Evolutionary conservation across 2,888 invertebrate species (phyloP).

Genomic region (Microplitis deprimator): DNA sequence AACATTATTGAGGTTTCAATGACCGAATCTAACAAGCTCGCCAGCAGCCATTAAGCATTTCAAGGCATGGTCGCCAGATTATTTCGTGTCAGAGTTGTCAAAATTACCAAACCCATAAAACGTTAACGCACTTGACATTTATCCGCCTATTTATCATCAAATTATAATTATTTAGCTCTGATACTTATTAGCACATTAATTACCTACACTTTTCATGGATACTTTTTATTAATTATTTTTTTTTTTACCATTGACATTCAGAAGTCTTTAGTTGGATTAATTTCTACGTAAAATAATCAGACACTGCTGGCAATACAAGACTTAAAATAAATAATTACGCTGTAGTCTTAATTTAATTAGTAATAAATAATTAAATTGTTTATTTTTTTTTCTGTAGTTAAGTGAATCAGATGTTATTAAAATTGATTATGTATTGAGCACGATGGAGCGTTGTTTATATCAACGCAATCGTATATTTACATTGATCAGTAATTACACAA

Average conservation of each 20-base stretch:
- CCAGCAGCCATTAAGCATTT: constrained; percentile 64
- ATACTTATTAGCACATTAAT: background rate
- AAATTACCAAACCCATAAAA: constrained; percentile 4
- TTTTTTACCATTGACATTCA: background rate
- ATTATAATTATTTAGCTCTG: background rate
- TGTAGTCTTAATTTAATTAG: background rate
- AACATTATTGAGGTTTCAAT: constrained; percentile 21
- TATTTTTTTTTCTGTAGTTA: background rate
- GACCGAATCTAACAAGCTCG: constrained; percentile 51
- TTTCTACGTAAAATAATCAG: background rate
- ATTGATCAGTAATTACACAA: background rate
- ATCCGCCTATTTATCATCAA: background rate
- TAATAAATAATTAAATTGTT: background rate
- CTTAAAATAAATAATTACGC: background rate
- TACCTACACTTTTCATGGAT: background rate
- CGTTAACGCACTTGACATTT: background rate
- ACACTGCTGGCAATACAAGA: background rate
- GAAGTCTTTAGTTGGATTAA: background rate
- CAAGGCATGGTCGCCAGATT: constrained; percentile 60
- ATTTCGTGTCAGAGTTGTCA: constrained; percentile 49
- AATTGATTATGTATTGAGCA: constrained; percentile 23
- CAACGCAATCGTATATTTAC: constrained; percentile 24
- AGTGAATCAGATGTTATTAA: constrained; percentile 3
- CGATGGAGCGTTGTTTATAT: constrained; percentile 21
- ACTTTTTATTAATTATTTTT: background rate